phyloP scores from a whole-genome alignment of 2,113 vertebrate species.

The Cynocephalus volans region DNA sequence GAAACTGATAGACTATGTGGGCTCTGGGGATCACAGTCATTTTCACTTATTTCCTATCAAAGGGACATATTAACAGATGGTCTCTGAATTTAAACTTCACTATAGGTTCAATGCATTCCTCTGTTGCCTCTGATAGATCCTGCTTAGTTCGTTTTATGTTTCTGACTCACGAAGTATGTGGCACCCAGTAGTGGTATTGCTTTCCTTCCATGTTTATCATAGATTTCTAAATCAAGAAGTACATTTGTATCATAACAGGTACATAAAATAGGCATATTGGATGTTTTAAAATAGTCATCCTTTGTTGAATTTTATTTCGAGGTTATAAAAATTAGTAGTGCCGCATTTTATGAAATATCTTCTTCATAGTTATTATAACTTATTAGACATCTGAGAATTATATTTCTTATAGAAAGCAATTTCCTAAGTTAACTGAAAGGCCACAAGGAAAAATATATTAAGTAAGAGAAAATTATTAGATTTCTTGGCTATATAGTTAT shows the following conservation, averaged over 20 bases:
- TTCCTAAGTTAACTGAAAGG: not conserved
- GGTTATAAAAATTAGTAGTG: not conserved
- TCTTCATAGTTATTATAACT: not conserved
- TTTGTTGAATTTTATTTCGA: constrained; percentile 1
- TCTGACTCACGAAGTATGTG: not conserved
- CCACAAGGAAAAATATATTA: not conserved
- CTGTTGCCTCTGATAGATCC: not conserved
- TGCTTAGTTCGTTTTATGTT: not conserved
- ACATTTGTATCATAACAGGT: not conserved
- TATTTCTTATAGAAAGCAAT: not conserved
- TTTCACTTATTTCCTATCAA: constrained; percentile 47
- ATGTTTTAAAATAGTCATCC: not conserved
- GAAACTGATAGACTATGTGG: not conserved
- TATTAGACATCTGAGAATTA: not conserved
- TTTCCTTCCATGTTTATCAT: not conserved
- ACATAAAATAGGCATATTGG: not conserved
- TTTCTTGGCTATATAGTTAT: not conserved
- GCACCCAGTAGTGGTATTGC: not conserved
- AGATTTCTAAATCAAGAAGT: not conserved
- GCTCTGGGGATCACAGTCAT: not conserved
- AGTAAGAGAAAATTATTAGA: not conserved
- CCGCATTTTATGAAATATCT: not conserved
- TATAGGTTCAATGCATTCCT: not conserved
- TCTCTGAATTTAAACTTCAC: not conserved
- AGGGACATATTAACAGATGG: not conserved